Percentiles rank a stretch among this genome's conserved stretches.
Evolutionary conservation across 2,888 invertebrate species (phyloP).

Genomic region (Drosophila setosimentum): DNA sequence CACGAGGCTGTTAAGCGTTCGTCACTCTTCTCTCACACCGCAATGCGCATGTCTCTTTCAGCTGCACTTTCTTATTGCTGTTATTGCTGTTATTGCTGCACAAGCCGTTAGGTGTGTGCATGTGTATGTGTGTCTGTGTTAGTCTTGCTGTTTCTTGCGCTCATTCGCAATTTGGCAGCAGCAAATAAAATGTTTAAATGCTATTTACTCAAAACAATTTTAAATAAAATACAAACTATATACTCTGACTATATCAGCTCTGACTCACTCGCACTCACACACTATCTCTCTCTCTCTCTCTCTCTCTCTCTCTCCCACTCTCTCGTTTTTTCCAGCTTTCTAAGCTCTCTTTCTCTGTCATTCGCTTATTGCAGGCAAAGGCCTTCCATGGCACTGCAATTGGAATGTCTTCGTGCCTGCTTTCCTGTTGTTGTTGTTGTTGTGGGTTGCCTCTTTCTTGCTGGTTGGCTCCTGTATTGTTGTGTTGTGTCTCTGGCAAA

Average conservation of each 20-base stretch:
- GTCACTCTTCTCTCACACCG: constrained; percentile 48
- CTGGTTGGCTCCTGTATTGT: constrained; percentile 79
- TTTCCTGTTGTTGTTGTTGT: constrained; percentile 58
- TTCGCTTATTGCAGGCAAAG: constrained; percentile 46
- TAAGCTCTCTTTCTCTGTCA: constrained; percentile 19
- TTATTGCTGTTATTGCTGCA: constrained; percentile 54
- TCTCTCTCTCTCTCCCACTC: constrained; percentile 16
- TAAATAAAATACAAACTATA: constrained; percentile 76
- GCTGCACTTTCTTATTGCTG: constrained; percentile 66
- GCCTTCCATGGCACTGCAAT: constrained; percentile 74
- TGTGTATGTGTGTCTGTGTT: neutral
- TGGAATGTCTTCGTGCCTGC: constrained; percentile 75
- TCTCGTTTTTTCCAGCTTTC: constrained; percentile 19
- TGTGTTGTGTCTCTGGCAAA: constrained; percentile 79
- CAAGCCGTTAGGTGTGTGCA: constrained; percentile 37
- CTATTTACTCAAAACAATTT: constrained; percentile 81
- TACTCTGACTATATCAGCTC: constrained; percentile 7
- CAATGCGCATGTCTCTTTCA: constrained; percentile 63
- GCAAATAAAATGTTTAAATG: constrained; percentile 80
- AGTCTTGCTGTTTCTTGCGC: constrained; percentile 21
- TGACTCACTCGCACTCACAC: constrained; percentile 16
- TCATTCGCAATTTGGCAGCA: constrained; percentile 68
- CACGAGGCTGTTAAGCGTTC: constrained; percentile 28
- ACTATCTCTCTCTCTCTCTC: constrained; percentile 1
- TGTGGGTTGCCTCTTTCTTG: constrained; percentile 64